Conservation (phyloP, 2,888 invertebrate genomes). For the Brenthis daphne region DNA sequence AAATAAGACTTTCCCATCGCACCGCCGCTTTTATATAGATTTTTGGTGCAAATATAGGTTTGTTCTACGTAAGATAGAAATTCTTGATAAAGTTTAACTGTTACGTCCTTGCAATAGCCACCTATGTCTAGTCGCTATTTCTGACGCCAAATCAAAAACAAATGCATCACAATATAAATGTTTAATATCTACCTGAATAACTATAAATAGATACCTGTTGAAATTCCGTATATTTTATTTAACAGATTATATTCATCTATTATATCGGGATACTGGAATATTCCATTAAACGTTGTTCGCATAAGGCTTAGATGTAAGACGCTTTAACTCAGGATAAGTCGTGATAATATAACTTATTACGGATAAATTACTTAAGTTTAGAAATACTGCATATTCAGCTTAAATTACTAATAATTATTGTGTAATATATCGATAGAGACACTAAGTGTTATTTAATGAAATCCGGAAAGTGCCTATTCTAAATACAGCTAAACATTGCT, state of each 20-base stretch:
- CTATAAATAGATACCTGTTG: conserved; percentile 64
- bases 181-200: conserved; percentile 64
- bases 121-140: conserved; percentile 49
- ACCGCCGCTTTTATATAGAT: not conserved
- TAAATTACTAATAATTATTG: conserved; percentile 48
- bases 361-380: conserved; percentile 48
- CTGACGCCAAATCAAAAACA: conserved; percentile 46
- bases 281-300: conserved; percentile 58
- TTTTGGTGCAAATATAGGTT: not conserved
- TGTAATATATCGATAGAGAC: conserved; percentile 43
- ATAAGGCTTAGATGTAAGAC: conserved; percentile 55
- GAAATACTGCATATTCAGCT: conserved; percentile 39
- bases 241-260: conserved; percentile 64
- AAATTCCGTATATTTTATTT: conserved; percentile 74
- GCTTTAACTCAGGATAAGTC: conserved; percentile 76
- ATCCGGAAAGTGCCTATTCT: conserved; percentile 40
- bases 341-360: conserved; percentile 56
- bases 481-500: conserved; percentile 8
- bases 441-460: conserved; percentile 44
- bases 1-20: not conserved
- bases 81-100: not conserved
- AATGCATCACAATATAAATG: conserved; percentile 60
- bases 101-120: conserved; percentile 40
- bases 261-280: conserved; percentile 54
- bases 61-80: conserved; percentile 4